Percentiles rank a stretch among this genome's conserved stretches.
phyloP scores from a whole-genome alignment of 2,113 vertebrate species.

The Dipodomys ordii region DNA sequence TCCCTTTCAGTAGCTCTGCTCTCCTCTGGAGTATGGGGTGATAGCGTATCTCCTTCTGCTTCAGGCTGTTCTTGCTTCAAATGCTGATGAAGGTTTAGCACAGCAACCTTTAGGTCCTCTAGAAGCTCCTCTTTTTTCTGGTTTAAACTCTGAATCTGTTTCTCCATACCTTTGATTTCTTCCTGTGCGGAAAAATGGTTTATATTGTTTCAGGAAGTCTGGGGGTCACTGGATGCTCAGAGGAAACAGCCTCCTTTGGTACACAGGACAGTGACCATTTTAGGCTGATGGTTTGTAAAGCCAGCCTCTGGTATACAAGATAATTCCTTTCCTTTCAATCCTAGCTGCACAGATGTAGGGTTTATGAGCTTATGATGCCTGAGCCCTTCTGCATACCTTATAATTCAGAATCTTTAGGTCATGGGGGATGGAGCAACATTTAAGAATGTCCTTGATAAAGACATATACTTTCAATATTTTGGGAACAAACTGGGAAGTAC shows the following conservation, averaged over 20 bases:
- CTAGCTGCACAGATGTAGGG: neutral
- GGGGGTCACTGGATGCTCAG: neutral
- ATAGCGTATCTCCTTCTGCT: conserved; percentile 63
- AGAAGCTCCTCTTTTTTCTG: conserved; percentile 87
- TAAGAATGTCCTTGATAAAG: neutral
- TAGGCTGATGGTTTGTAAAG: no score
- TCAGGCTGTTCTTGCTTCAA: conserved; percentile 81
- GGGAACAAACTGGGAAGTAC: neutral
- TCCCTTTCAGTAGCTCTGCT: conserved; percentile 49
- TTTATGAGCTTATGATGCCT: neutral
- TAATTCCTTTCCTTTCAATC: rapidly evolving
- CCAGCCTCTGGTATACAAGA: neutral
- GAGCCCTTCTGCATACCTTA: neutral
- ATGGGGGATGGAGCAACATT: no score
- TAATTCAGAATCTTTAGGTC: neutral
- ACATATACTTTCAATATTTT: neutral
- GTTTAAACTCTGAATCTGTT: conserved; percentile 85
- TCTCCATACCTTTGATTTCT: conserved; percentile 82
- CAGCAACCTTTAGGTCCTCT: conserved; percentile 76
- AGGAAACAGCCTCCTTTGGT: neutral
- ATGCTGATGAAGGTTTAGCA: conserved; percentile 83
- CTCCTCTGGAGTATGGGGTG: conserved; percentile 48
- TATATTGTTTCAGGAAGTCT: neutral
- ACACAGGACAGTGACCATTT: no score
- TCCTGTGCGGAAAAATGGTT: conserved; percentile 75